These are phyloP conservation scores for Melospiza georgiana DNA, from an alignment of 2,113 vertebrate genomes.

Conservation along the genomic window DNA sequence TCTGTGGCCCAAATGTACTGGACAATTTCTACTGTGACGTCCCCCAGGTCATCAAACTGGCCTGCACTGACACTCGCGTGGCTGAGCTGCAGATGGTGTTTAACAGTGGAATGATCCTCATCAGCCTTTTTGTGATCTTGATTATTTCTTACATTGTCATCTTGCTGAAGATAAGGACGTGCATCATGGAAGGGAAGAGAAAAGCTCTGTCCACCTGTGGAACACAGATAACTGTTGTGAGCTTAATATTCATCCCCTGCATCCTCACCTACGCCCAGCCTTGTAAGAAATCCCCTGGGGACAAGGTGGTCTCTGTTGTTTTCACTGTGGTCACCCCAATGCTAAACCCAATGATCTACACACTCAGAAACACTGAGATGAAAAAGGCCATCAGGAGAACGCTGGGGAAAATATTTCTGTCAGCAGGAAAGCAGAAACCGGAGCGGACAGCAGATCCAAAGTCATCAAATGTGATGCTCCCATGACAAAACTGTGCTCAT, in stretches of 20 bases:
- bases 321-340: slow-evolving; percentile 47
- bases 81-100: slow-evolving; percentile 38
- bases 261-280: slow-evolving; percentile 59
- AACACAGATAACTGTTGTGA: slow-evolving; percentile 55
- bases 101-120: background rate
- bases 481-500: background rate
- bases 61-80: slow-evolving; percentile 7
- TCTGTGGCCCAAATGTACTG: slow-evolving; percentile 50
- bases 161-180: background rate
- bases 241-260: slow-evolving; percentile 52
- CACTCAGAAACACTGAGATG: slow-evolving; percentile 55
- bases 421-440: background rate
- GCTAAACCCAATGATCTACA: slow-evolving; percentile 51
- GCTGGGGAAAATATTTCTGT: background rate
- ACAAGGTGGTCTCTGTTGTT: slow-evolving; percentile 27
- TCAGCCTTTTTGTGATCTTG: slow-evolving; percentile 8
- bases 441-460: background rate
- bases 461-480: background rate
- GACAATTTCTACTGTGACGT: slow-evolving; percentile 59
- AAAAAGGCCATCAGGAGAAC: slow-evolving; percentile 6
- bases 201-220: slow-evolving; percentile 65
- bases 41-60: slow-evolving; percentile 48
- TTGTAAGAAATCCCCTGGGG: slow-evolving; percentile 1
- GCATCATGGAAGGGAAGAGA: background rate
- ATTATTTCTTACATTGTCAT: slow-evolving; percentile 49